Base-by-base conservation (phyloP, 2,113 vertebrate genomes). In the Siniperca chuatsi region DNA sequence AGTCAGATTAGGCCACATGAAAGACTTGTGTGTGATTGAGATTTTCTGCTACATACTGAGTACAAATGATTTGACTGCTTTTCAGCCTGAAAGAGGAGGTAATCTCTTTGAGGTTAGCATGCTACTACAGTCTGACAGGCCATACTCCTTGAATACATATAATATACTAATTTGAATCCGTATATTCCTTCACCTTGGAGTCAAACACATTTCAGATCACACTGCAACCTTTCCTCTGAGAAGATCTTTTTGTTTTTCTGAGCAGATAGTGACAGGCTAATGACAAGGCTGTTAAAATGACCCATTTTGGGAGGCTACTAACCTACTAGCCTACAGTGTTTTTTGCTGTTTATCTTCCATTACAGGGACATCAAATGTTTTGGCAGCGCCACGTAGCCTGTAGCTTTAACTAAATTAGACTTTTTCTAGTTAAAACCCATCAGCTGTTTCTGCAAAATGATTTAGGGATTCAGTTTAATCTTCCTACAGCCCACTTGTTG, bases 401-500 rank as follows among this genome's bases (percentile, higher is more conserved):
- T 58, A 67, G 80, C 75, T 75, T 75, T 44, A 84, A 85, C 83
- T 79, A 76, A 90, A 87, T 82, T 70, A 46, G 50, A 81, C 42
- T 74, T 85, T 89, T 76, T 75, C 61, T 61, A 40, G 44, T 88
- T 88, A 78, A 90, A 87, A 82, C n/a, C 82, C 88, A 76, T 79
- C 69, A 57, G 82, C 69, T 82, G 75, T 75, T 75, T 76, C 60
- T 71, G 65, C 33, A 72, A 78, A 78, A 82, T 73, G 37, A 81
- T 82, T 82, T 55, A 72, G 29, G 77, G 82, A 90, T 85, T 84
- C 55, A 79, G 67, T 82, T 78, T 84, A 88, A 90, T 92, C 87
- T 88, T 69, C 54, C 70, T 35, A 33, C 64, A 84, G 54, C 87
- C 75, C 79, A 85, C 79, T 86, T 6, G 8, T 82, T 86, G 89